These are phyloP conservation scores for Diplodus puntazzo DNA, from an alignment of 2,797 vertebrate species.

Conservation along the genomic window DNA sequence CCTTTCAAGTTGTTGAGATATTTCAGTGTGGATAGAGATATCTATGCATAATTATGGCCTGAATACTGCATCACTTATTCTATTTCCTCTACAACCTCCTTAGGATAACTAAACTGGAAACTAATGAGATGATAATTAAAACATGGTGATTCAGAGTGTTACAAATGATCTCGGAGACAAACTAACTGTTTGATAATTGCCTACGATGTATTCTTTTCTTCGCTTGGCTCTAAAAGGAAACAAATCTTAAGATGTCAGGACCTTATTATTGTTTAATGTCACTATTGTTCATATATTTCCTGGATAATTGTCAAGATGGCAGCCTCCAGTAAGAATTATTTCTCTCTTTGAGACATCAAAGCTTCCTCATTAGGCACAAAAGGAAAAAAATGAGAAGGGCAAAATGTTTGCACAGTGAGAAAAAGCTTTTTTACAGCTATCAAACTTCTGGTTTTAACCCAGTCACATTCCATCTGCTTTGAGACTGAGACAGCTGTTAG, in stretches of 20 bases:
- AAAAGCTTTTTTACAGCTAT: conserved; percentile 26
- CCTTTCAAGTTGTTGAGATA: too few species aligned
- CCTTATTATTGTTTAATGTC: conserved; percentile 57
- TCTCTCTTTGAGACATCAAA: conserved; percentile 57
- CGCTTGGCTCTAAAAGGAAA: conserved; percentile 45
- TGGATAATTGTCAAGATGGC: conserved; percentile 55
- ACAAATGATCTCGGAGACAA: conserved; percentile 49
- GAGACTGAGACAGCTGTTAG: conserved; percentile 40
- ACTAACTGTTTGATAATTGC: conserved; percentile 54
- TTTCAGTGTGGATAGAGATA: conserved; percentile 2
- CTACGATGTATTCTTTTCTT: conserved; percentile 30
- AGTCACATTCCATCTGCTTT: conserved; percentile 44
- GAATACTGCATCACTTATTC: conserved; percentile 39
- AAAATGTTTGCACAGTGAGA: conserved; percentile 42
- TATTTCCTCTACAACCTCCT: conserved; percentile 32
- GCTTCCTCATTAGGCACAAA: conserved; percentile 50
- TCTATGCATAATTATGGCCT: conserved; percentile 48
- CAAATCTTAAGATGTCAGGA: conserved; percentile 48
- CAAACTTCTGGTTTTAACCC: conserved; percentile 57
- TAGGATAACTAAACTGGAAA: conserved; percentile 50
- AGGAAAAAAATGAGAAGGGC: conserved; percentile 17
- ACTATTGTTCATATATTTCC: conserved; percentile 48
- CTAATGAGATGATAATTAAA: conserved; percentile 68
- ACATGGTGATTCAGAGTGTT: conserved; percentile 42
- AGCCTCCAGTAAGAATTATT: conserved; percentile 48